Percentiles rank a stretch among this genome's conserved stretches.
Conservation (phyloP, 2,113 vertebrate species). For the Anarrhichthys ocellatus region DNA sequence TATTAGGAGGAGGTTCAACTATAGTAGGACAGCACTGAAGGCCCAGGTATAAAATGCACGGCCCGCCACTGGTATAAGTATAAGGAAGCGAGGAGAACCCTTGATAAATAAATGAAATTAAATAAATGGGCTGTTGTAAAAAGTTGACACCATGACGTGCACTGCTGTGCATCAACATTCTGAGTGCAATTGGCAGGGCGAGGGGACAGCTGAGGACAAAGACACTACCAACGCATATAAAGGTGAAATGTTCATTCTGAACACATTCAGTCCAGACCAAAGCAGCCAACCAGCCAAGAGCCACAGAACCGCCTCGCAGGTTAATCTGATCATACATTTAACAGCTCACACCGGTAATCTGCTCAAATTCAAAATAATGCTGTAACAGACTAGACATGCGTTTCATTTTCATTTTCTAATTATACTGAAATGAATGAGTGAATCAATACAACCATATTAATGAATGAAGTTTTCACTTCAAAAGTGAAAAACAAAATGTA, state of each 20-base stretch:
- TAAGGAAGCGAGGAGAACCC: background rate
- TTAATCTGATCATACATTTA: background rate
- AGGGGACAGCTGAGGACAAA: background rate
- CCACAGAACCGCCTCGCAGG: background rate
- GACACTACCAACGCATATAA: background rate
- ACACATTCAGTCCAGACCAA: background rate
- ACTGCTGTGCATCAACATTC: constrained; percentile 5
- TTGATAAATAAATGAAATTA: background rate
- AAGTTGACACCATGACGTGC: constrained; percentile 10
- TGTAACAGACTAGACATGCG: background rate
- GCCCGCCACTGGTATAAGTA: too few species aligned
- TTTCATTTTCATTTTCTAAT: background rate
- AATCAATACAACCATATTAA: background rate
- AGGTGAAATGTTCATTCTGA: constrained; percentile 12
- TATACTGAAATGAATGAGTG: background rate
- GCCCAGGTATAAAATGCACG: too few species aligned
- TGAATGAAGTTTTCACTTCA: background rate
- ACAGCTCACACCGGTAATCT: background rate
- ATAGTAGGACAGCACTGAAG: too few species aligned
- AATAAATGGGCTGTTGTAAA: constrained; percentile 13
- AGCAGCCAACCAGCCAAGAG: background rate
- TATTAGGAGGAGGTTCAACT: too few species aligned
- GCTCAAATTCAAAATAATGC: background rate
- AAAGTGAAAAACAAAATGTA: background rate
- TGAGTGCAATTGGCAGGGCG: background rate